Conservation (phyloP, 2,797 vertebrate species). For the Macroramphosus scolopax region DNA sequence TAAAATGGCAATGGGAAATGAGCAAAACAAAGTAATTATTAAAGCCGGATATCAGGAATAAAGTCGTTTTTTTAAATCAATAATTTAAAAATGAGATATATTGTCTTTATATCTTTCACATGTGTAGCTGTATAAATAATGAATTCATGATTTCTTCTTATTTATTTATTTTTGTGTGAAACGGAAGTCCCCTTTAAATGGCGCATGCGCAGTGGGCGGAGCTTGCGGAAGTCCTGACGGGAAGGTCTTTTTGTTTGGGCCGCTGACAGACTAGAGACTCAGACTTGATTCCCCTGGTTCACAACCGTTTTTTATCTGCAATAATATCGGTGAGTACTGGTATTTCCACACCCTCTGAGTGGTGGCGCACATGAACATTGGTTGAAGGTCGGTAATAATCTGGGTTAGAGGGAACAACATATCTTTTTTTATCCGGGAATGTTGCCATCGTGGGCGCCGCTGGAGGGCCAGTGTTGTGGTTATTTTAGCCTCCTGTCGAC, state of each 20-base stretch:
- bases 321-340: slow-evolving; percentile 78
- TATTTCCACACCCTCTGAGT: rapidly evolving
- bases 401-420: rapidly evolving
- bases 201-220: slow-evolving; percentile 65
- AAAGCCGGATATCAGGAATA: too few species aligned
- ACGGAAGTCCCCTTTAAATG: slow-evolving; percentile 23
- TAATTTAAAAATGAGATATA: too few species aligned
- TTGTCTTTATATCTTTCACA: too few species aligned
- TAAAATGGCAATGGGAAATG: too few species aligned
- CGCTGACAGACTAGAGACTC: slow-evolving; percentile 44
- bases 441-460: slow-evolving; percentile 21
- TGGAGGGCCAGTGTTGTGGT: slow-evolving; percentile 23
- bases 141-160: too few species aligned
- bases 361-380: rapidly evolving
- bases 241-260: slow-evolving; percentile 74
- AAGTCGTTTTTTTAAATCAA: too few species aligned
- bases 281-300: slow-evolving; percentile 61
- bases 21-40: too few species aligned
- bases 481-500: slow-evolving; percentile 6
- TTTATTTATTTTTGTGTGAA: not conserved
- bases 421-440: not conserved
- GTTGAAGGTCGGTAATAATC: rapidly evolving
- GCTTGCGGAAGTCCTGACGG: slow-evolving; percentile 47
- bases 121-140: too few species aligned
- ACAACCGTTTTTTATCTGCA: slow-evolving; percentile 82